Evolutionary conservation across 2,888 invertebrate genomes (phyloP), one percentile per base, ranked within the genome.

Genomic region (Latrodectus hesperus): DNA sequence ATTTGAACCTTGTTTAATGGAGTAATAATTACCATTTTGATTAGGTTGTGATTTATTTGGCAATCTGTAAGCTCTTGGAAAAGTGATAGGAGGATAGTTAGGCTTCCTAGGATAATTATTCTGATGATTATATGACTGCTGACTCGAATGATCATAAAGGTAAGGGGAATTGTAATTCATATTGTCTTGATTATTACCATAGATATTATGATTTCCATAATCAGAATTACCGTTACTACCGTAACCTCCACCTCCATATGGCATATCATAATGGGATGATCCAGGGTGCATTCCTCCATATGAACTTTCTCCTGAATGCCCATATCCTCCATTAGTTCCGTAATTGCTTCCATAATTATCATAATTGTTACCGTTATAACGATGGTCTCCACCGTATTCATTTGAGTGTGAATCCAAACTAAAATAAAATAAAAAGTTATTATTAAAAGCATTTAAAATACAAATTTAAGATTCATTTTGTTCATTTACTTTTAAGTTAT

Each of bases 1-100:
- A 17, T 80, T 80, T n/a, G 72, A 72, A n/a, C 26, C 52, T 16
- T 81, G 73, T 8, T 38, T 68, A 6, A 12, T 8, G 1, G 60
- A 49, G 6, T 82, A 65, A 12, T 73, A 67, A 53, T 74, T 11
- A 8, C 22, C 52, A 9, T 53, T 14, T 53, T 67, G 60, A 12
- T 49, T 22, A n/a, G 64, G 1, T 49, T 49, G 70, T 4, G 70
- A 60, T 51, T 80, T 81, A 12, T 55, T 72, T 4, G 76, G 75
- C 16, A 77, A 17, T 17, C 86, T 70, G 14, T 86, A 81, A 14
- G 86, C 80, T 12, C 86, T 60, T 0, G 86, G 86, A 73, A 81
- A 86, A 8, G 86, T 65, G 26, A 51, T 68, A 3, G 81, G 52
- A 2, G 86, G 81, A 53, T 81, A 76, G 14, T 52, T 64, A 12